Conservation (phyloP, 2,113 vertebrate species). For the Trochalopteron elliotii region DNA sequence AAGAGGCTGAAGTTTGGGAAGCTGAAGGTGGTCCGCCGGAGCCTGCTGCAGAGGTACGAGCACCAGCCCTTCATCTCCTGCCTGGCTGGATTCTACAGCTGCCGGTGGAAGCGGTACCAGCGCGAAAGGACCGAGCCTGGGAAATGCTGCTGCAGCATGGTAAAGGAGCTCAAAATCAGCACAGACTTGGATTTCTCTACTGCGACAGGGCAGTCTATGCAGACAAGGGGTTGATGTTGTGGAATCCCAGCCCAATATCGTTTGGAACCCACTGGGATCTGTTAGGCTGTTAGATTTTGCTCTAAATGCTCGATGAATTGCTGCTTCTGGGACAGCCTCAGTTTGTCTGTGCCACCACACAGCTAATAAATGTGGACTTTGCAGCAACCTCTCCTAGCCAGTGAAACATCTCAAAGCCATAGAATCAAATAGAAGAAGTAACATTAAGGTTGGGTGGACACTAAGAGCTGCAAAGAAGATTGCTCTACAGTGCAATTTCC, state of each 20-base stretch:
- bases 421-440: neutral
- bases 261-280: neutral
- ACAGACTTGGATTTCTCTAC: neutral
- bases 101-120: slow-evolving; percentile 87
- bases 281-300: neutral
- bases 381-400: neutral
- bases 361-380: neutral
- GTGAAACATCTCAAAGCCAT: neutral
- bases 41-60: slow-evolving; percentile 82
- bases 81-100: slow-evolving; percentile 86
- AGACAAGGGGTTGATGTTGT: neutral
- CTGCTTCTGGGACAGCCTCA: neutral
- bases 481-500: neutral
- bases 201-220: neutral
- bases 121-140: slow-evolving; percentile 76
- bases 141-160: slow-evolving; percentile 86
- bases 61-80: slow-evolving; percentile 86
- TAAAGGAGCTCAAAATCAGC: slow-evolving; percentile 4
- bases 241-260: neutral
- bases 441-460: neutral
- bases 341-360: neutral
- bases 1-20: slow-evolving; percentile 82
- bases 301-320: neutral
- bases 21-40: slow-evolving; percentile 81
- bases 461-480: neutral